Evolutionary conservation across 2,797 vertebrate species (phyloP).

Genomic region (Karalla daura): DNA sequence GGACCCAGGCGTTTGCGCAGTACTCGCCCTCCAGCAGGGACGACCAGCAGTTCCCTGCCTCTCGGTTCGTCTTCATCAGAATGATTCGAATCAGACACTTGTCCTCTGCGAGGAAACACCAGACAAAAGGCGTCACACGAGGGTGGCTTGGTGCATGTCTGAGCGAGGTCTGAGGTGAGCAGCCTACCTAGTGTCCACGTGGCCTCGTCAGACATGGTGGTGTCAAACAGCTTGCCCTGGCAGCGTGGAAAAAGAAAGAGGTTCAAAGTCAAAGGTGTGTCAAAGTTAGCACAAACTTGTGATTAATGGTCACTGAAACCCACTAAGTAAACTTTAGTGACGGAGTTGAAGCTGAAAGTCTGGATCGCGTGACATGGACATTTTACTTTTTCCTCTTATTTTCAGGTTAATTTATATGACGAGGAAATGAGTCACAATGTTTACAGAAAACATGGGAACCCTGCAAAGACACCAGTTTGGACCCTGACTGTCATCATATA

Average conservation of each 20-base stretch:
- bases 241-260: background rate
- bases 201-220: conserved; percentile 92
- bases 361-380: too few relatives aligned
- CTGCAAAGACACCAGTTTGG: too few relatives aligned
- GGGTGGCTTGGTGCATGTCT: background rate
- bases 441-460: too few relatives aligned
- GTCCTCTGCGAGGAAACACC: conserved; percentile 93
- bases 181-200: conserved; percentile 95
- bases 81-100: conserved; percentile 93
- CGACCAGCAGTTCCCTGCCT: conserved; percentile 96
- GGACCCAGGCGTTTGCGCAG: conserved; percentile 93
- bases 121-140: background rate
- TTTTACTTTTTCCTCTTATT: too few relatives aligned
- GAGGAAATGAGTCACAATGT: too few relatives aligned
- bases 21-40: conserved; percentile 96
- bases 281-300: background rate
- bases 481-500: too few relatives aligned
- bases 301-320: too few relatives aligned
- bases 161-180: background rate
- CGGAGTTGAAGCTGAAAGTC: too few relatives aligned
- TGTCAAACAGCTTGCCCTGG: conserved; percentile 93
- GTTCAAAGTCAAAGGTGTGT: background rate
- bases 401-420: too few relatives aligned
- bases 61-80: conserved; percentile 94
- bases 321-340: too few relatives aligned